Conservation (phyloP, 2,888 invertebrate species). For the Spatulosminthurus flaviceps region DNA sequence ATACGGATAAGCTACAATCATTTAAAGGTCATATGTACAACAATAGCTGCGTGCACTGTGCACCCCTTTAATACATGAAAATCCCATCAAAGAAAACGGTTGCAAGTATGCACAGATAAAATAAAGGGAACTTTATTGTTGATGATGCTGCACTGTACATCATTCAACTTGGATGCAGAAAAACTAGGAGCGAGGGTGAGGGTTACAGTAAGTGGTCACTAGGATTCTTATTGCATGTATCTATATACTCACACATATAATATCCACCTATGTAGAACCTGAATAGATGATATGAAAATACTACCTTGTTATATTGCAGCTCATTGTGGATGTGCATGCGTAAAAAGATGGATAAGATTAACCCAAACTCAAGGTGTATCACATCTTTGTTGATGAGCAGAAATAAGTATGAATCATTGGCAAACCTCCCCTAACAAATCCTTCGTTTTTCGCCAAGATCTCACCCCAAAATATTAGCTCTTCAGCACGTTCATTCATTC, state of each 20-base stretch:
- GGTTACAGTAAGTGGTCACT: background rate
- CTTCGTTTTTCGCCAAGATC: background rate
- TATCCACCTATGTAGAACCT: too few species aligned
- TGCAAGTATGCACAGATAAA: background rate
- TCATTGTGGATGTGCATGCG: slow-evolving; percentile 2
- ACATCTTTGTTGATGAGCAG: slow-evolving; percentile 1
- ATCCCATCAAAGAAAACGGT: background rate
- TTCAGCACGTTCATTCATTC: background rate
- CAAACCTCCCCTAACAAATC: background rate
- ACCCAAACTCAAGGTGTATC: slow-evolving; percentile 18
- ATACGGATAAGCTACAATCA: too few species aligned
- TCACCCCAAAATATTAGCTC: background rate
- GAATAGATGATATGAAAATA: background rate
- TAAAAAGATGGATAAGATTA: slow-evolving; percentile 8
- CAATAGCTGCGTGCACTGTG: too few species aligned
- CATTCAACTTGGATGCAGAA: slow-evolving; percentile 3
- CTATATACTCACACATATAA: background rate
- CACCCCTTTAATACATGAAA: too few species aligned
- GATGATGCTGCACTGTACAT: background rate
- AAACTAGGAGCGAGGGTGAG: background rate
- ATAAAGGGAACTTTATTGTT: slow-evolving; percentile 1
- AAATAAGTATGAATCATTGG: slow-evolving; percentile 26
- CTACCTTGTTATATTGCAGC: too few species aligned
- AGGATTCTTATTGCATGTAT: too few species aligned
- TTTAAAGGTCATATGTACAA: too few species aligned